These are phyloP conservation scores for Polydrusus tereticollis DNA, from an alignment of 2,888 invertebrate species.

Conservation along the genomic window DNA sequence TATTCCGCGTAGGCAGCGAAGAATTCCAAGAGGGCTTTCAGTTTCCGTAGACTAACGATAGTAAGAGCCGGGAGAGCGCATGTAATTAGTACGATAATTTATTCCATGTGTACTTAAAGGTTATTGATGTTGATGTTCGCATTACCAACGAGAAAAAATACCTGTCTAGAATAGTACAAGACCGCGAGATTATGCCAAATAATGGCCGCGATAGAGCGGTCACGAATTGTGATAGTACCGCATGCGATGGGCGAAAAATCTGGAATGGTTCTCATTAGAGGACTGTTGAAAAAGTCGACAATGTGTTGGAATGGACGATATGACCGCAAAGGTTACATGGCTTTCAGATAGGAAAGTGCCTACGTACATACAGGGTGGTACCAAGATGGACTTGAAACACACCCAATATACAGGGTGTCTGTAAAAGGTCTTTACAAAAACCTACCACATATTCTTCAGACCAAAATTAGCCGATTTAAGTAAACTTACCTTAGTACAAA, in stretches of 20 bases:
- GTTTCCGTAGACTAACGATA: conserved; percentile 51
- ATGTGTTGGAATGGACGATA: conserved; percentile 15
- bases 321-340: neutral
- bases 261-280: conserved; percentile 32
- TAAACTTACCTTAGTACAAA: too few species aligned
- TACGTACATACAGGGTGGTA: too few species aligned
- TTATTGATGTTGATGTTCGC: conserved; percentile 58
- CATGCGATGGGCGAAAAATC: conserved; percentile 23
- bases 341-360: conserved; percentile 6
- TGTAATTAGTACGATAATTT: conserved; percentile 56
- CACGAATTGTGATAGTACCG: conserved; percentile 53
- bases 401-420: too few species aligned
- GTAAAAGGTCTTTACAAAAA: too few species aligned
- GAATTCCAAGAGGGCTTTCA: conserved; percentile 44
- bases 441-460: too few species aligned
- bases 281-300: conserved; percentile 25
- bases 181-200: conserved; percentile 53
- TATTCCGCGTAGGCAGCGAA: conserved; percentile 29
- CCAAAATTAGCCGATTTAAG: too few species aligned
- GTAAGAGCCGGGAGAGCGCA: conserved; percentile 45
- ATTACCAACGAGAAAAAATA: conserved; percentile 52
- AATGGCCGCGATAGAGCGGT: conserved; percentile 54
- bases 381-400: too few species aligned
- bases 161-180: conserved; percentile 31
- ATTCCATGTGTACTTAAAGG: conserved; percentile 54